These are phyloP conservation scores for Tragelaphus strepsiceros DNA, from an alignment of 2,113 vertebrate species.

Conservation along the genomic window DNA sequence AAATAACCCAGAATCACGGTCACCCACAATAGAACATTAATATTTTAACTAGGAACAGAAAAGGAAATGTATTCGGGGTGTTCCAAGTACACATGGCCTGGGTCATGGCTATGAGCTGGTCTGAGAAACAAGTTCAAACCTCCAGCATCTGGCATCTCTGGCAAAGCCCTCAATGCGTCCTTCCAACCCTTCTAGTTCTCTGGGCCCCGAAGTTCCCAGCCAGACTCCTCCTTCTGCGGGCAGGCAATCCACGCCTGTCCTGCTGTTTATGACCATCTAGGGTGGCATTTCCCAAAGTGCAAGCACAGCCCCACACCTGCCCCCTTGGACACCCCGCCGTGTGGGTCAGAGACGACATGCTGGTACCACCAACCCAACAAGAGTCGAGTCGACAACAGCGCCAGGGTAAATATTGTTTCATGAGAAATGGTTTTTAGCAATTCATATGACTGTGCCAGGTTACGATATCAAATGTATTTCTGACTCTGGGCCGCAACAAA, in stretches of 20 bases:
- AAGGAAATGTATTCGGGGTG: background rate
- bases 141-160: background rate
- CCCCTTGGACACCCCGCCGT: background rate
- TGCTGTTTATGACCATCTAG: background rate
- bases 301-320: background rate
- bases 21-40: accelerated
- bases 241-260: background rate
- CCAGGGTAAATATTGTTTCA: background rate
- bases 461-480: accelerated
- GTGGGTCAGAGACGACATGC: background rate
- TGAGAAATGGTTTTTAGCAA: accelerated
- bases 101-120: background rate
- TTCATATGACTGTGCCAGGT: accelerated
- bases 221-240: accelerated
- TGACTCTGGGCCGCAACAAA: background rate
- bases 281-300: background rate
- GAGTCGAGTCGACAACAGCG: accelerated
- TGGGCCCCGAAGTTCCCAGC: background rate
- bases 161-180: background rate
- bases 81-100: background rate
- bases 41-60: background rate
- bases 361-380: background rate
- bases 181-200: background rate
- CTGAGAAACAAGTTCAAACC: background rate
- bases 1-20: accelerated